Base-by-base conservation (phyloP, 2,888 invertebrate genomes). In the Tetragnatha montana region DNA sequence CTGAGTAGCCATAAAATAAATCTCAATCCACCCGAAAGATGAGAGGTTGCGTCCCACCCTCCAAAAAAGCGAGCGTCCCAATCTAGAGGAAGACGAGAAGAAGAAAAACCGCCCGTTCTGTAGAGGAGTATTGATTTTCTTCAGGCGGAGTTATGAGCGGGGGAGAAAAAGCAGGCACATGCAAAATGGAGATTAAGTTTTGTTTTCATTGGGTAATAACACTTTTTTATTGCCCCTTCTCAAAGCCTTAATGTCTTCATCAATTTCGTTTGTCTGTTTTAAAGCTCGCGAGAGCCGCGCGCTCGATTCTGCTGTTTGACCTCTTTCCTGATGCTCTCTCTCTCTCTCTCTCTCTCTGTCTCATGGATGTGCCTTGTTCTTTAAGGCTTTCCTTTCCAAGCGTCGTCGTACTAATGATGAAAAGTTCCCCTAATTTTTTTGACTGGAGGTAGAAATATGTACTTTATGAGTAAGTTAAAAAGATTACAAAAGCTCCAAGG, bases 171-270 rank as follows among this genome's bases (percentile, higher is more conserved):
- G 76, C 70, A 70, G 78, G 81, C 79, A 75, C 76, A 88, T 88
- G 87, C 87, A 81, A 88, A 82, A 88, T 88, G 81, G 70, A 88
- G 81, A 82, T 88, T 88, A 88, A 88, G 87, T 88, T 88, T 88
- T 88, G 75, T 88, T 88, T 88, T 81, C 73, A 88, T 88, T 88
- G 82, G 71, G 81, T 76, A 76, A 88, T 88, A 88, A 88, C 78
- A 76, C 81, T 88, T 88, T 60, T 88, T 88, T 88, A 88, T 81
- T 87, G 70, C 81, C 73, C 35, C 81, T 87, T 87, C 60, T 60
- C 76, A 87, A 51, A 60, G 82, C 81, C 75, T 87, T 88, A 88
- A 88, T 82, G 87, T 88, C 87, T 82, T 82, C 87, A 88, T 88
- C 87, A 51, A 60, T 81, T 81, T 76, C 81, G 69, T 21, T 75